Conservation (phyloP, 2,888 invertebrate species). For the Phymatocera aterrima region DNA sequence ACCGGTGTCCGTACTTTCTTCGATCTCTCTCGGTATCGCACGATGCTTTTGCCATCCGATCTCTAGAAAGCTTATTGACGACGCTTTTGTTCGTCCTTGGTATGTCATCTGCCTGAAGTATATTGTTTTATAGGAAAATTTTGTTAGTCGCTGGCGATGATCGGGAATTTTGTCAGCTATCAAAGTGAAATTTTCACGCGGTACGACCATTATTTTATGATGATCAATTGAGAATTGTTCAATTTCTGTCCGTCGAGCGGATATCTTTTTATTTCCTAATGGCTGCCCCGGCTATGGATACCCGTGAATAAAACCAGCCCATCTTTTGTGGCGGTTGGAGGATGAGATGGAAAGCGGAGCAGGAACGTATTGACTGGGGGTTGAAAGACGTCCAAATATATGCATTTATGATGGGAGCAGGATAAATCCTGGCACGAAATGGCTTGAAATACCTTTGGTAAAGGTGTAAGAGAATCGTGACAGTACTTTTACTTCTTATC, state of each 20-base stretch:
- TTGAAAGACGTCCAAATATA: constrained; percentile 13
- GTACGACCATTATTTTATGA: too few species aligned
- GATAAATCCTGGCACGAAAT: background rate
- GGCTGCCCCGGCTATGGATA: background rate
- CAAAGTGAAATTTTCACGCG: too few species aligned
- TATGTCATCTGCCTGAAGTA: too few species aligned
- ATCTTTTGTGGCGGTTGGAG: background rate
- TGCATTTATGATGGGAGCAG: background rate
- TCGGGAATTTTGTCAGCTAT: too few species aligned
- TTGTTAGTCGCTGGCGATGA: too few species aligned
- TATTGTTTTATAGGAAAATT: too few species aligned
- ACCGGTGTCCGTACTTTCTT: background rate
- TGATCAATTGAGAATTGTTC: too few species aligned
- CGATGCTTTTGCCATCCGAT: too few species aligned
- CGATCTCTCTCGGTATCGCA: too few species aligned
- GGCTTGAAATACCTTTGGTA: constrained; percentile 4
- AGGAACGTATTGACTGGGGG: background rate
- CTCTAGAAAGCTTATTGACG: too few species aligned
- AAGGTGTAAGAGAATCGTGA: background rate
- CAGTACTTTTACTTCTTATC: constrained; percentile 16
- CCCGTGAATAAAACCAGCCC: background rate
- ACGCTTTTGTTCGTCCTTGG: too few species aligned
- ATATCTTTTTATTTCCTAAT: background rate
- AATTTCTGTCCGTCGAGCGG: background rate
- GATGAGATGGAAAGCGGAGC: too few species aligned